Percentiles rank a stretch among this genome's conserved stretches.
Conservation (phyloP, 2,888 invertebrate genomes). For the Polydesmus complanatus region DNA sequence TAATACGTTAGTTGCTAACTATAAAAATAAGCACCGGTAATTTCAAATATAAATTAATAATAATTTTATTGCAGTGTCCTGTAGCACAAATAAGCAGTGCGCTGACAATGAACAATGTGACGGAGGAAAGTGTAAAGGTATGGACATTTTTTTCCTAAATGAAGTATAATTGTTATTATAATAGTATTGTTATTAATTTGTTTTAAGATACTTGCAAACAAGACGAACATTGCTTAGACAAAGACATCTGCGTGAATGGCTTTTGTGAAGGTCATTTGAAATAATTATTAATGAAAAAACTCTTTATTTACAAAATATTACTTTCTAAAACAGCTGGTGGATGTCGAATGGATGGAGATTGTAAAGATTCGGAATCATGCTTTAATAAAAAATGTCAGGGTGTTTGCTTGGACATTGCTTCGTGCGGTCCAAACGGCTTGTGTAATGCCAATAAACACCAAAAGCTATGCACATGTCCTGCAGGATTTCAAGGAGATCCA, state of each 20-base stretch:
- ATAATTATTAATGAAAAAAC: constrained; percentile 8
- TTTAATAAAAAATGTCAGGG: constrained; percentile 23
- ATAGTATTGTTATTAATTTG: not conserved
- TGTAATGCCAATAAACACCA: constrained; percentile 56
- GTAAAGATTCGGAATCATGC: constrained; percentile 52
- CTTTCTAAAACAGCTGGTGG: constrained; percentile 36
- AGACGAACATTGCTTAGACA: constrained; percentile 14
- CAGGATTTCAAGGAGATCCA: constrained; percentile 58
- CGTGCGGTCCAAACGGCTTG: constrained; percentile 72
- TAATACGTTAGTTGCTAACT: constrained; percentile 4
- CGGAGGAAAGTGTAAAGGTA: constrained; percentile 47
- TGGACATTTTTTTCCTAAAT: not conserved
- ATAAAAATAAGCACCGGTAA: too few relatives aligned
- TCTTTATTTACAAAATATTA: not conserved
- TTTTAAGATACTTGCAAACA: constrained; percentile 12
- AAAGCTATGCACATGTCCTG: constrained; percentile 58
- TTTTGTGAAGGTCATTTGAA: constrained; percentile 17
- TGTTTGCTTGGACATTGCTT: constrained; percentile 32
- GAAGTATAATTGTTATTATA: not conserved
- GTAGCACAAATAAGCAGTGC: constrained; percentile 52
- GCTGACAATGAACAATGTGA: constrained; percentile 67
- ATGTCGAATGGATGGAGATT: constrained; percentile 66
- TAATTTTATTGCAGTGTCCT: constrained; percentile 32
- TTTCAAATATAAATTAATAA: not conserved
- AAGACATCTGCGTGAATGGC: constrained; percentile 16